phyloP scores from a whole-genome alignment of 37 sponge, comb jelly and placozoan species.

The Mnemiopsis leidyi region DNA sequence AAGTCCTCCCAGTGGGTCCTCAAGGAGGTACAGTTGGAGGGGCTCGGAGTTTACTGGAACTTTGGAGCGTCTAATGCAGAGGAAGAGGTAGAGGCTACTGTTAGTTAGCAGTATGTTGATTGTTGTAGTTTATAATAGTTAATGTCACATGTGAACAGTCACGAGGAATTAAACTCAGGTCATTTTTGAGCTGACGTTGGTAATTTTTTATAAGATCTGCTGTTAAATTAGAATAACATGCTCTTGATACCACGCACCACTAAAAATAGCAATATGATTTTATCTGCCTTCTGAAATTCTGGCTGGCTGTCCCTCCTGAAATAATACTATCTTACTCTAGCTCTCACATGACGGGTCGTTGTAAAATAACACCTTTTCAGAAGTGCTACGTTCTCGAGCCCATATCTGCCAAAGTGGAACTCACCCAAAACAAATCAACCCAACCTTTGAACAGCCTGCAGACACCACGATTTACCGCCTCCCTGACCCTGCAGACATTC shows the following conservation, averaged over 20 bases:
- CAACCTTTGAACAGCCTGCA: constrained; percentile 38
- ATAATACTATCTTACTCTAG: no score
- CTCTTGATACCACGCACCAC: no score
- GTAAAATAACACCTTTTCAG: not conserved
- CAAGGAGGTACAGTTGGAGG: constrained; percentile 57
- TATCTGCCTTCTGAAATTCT: no score
- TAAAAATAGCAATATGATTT: no score
- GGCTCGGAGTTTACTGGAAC: constrained; percentile 46
- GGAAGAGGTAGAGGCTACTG: not conserved
- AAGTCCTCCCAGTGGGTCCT: constrained; percentile 13
- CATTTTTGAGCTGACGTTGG: no score
- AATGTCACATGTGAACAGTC: no score
- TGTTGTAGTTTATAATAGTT: no score
- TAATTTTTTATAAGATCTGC: no score
- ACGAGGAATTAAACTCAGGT: no score
- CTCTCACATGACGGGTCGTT: not conserved
- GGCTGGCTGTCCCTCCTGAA: no score
- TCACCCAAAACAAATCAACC: constrained; percentile 50
- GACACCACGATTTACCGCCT: constrained; percentile 26
- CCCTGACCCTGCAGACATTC: constrained; percentile 18
- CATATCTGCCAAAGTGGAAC: constrained; percentile 41
- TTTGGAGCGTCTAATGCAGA: not conserved
- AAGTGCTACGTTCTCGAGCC: constrained; percentile 63
- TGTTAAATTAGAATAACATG: no score
- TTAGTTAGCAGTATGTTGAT: no score